phyloP scores from a whole-genome alignment of 37 sponge, comb jelly and placozoan genomes.

The Sycon ciliatum region DNA sequence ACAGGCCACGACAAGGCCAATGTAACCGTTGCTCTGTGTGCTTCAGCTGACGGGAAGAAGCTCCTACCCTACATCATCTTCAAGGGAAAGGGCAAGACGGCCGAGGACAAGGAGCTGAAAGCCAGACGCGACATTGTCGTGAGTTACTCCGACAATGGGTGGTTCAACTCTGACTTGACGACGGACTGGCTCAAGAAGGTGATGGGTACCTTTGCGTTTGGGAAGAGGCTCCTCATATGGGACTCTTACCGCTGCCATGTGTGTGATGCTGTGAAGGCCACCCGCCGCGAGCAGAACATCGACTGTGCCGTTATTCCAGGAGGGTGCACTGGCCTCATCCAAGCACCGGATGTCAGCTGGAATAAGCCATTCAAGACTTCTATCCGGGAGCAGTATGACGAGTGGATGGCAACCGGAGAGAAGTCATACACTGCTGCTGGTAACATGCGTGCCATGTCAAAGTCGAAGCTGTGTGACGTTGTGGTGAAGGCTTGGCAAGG shows the following conservation, averaged over 20 bases:
- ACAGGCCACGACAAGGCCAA: constrained; percentile 56
- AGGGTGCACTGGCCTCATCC: too few species aligned
- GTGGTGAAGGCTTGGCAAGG: too few species aligned
- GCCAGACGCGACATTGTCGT: constrained; percentile 24
- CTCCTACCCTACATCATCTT: constrained; percentile 46
- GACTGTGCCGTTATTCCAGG: too few species aligned
- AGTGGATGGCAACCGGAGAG: too few species aligned
- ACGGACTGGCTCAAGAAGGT: constrained; percentile 34
- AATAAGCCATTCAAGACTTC: too few species aligned
- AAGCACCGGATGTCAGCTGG: too few species aligned
- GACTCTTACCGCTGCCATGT: constrained; percentile 55
- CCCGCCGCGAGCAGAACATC: too few species aligned
- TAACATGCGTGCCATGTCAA: too few species aligned
- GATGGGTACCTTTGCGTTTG: constrained; percentile 38
- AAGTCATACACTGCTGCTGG: too few species aligned
- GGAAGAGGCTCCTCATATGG: constrained; percentile 47
- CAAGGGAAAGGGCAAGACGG: constrained; percentile 36
- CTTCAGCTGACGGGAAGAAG: constrained; percentile 46
- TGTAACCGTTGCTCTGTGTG: constrained; percentile 45
- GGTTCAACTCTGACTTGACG: constrained; percentile 53
- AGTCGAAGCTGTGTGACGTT: too few species aligned
- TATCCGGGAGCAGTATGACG: too few species aligned
- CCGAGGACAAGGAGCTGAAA: constrained; percentile 5
- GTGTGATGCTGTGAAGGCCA: not conserved
- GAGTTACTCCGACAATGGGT: constrained; percentile 27